Evolutionary conservation across 2,888 invertebrate species (phyloP).

Genomic region (Cheilosia impressa): DNA sequence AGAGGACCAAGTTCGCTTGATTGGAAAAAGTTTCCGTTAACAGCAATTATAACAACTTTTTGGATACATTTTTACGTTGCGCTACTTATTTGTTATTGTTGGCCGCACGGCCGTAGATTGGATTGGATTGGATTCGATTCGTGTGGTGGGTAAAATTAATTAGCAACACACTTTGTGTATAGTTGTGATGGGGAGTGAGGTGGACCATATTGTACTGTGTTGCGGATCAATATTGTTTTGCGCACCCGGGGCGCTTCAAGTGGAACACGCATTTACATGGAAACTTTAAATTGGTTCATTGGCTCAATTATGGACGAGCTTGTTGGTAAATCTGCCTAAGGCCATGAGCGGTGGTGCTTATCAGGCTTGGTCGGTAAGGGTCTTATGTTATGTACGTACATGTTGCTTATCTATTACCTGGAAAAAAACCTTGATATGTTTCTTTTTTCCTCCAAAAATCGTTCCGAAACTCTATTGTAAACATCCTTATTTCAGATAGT

Average conservation of each 20-base stretch:
- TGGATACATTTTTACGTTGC: slow-evolving; percentile 64
- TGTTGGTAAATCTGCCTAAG: slow-evolving; percentile 20
- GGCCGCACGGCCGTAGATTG: not conserved
- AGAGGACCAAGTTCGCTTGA: slow-evolving; percentile 63
- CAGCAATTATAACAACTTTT: slow-evolving; percentile 74
- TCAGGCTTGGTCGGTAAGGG: not conserved
- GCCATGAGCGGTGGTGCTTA: not conserved
- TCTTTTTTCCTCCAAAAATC: too few species aligned
- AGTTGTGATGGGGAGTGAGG: slow-evolving; percentile 9
- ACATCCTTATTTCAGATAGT: too few species aligned
- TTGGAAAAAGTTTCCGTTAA: slow-evolving; percentile 75
- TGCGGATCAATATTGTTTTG: slow-evolving; percentile 26
- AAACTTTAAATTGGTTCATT: slow-evolving; percentile 51
- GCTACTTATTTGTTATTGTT: slow-evolving; percentile 38
- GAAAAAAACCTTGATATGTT: too few species aligned
- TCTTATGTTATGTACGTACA: not conserved
- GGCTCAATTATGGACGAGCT: slow-evolving; percentile 54
- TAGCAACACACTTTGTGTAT: slow-evolving; percentile 54
- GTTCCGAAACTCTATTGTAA: too few species aligned
- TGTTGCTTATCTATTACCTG: not conserved
- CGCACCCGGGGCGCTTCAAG: slow-evolving; percentile 1
- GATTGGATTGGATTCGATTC: slow-evolving; percentile 37
- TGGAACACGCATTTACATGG: slow-evolving; percentile 51
- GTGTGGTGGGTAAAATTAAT: slow-evolving; percentile 63
- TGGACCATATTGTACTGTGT: not conserved